Evolutionary conservation across 1,140 invertebrate genomes (phyloP), one percentile per base, ranked within the genome.

Genomic region (Physella acuta): DNA sequence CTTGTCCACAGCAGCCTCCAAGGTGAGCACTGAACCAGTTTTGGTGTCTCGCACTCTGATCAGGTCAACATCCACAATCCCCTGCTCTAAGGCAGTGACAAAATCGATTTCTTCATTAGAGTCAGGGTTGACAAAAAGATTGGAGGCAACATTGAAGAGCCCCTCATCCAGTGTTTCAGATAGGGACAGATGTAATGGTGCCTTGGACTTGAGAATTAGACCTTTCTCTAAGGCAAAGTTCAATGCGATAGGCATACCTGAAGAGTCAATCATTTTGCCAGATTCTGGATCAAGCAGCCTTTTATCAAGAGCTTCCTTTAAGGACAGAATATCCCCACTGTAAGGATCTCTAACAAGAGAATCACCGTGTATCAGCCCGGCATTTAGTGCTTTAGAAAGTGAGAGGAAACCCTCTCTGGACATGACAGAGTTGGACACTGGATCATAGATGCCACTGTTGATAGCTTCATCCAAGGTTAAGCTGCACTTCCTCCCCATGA

Each of bases 141-240:
- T 90, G 28, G 88, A 90, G 20, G 88, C 86, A 73, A 90, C 89
- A 82, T 94, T 90, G 78, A 92, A 93, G 24, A 96, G 88, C 55
- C 91, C 91, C 81, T 94, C 94, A 51, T 90, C 81, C 36, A 95
- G 87, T 0, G 93, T 91, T 85, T 95, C 93, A 72, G 91, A 92
- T 1, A 97, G 86, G 24, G 92, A 91, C 81, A 95, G 88, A 20
- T 93, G 92, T 81, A 90, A 90, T 58, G 91, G 89, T 0, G 93
- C 90, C 86, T 95, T 93, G n/a, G 78, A 81, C 86, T 94, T 93
- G 26, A 94, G 87, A 3, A 96, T 85, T 20, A 93, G 84, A 28
- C 93, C 93, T 75, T 89, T 88, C 81, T 94, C 92, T 75, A 95
- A 90, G 8, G 93, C 94, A 87, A 94, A 92, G 61, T 91, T 89